These are phyloP conservation scores for Blastobasis lacticolella DNA, from an alignment of 2,888 invertebrate species.

Conservation along the genomic window DNA sequence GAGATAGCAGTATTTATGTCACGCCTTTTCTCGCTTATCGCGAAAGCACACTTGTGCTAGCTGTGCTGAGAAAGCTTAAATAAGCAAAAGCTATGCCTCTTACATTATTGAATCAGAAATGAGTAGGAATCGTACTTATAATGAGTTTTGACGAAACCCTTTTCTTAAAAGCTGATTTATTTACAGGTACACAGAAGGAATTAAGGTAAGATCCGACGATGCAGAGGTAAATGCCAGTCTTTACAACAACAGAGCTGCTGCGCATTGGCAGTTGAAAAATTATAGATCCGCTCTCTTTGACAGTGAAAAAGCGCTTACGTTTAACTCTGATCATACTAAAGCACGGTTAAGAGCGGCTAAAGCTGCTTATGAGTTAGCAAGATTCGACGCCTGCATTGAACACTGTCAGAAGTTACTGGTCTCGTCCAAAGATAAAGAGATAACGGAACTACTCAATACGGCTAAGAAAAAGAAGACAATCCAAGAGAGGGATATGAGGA, in stretches of 20 bases:
- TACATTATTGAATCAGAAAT: too few relatives aligned
- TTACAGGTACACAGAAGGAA: slow-evolving; percentile 89
- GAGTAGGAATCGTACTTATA: too few relatives aligned
- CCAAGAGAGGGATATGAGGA: slow-evolving; percentile 72
- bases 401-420: slow-evolving; percentile 81
- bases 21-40: too few relatives aligned
- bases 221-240: slow-evolving; percentile 84
- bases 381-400: slow-evolving; percentile 81
- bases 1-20: too few relatives aligned
- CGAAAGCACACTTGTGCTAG: too few relatives aligned
- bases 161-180: background rate
- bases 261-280: slow-evolving; percentile 89
- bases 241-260: slow-evolving; percentile 93
- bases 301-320: slow-evolving; percentile 83
- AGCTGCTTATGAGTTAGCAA: slow-evolving; percentile 78
- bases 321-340: slow-evolving; percentile 85
- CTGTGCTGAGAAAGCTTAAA: too few relatives aligned
- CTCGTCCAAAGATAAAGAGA: slow-evolving; percentile 68
- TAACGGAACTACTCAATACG: slow-evolving; percentile 37
- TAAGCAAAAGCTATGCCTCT: too few relatives aligned
- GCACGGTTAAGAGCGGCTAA: slow-evolving; percentile 83
- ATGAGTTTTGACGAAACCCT: too few relatives aligned
- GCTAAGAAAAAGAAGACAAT: slow-evolving; percentile 65
- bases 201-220: slow-evolving; percentile 83
- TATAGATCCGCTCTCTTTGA: slow-evolving; percentile 86